Evolutionary conservation across 2,797 vertebrate species (phyloP).

Genomic region (Neomorphus geoffroyi): DNA sequence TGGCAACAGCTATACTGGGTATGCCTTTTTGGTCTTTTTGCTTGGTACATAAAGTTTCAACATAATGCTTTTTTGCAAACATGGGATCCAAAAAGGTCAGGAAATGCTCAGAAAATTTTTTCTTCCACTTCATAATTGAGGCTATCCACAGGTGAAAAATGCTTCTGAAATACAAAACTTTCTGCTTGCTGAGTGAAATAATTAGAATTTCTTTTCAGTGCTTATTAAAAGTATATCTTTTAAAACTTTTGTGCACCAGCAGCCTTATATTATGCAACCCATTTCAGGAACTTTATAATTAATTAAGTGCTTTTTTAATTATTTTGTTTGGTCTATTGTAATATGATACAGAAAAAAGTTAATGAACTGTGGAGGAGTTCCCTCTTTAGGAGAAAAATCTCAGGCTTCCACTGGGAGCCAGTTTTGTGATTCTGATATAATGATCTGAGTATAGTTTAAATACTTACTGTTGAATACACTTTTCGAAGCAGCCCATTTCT

Average conservation of each 20-base stretch:
- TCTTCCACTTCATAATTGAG: neutral
- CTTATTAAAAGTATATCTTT: neutral
- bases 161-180: neutral
- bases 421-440: neutral
- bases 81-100: neutral
- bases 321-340: neutral
- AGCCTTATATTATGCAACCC: neutral
- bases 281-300: neutral
- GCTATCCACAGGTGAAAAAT: neutral
- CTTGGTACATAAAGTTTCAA: neutral
- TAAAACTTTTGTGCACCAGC: neutral
- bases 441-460: neutral
- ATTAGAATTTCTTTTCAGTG: neutral
- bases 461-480: neutral
- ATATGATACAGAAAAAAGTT: neutral
- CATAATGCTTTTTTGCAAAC: neutral
- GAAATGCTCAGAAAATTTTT: neutral
- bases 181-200: neutral
- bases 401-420: neutral
- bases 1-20: neutral
- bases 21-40: neutral
- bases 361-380: neutral
- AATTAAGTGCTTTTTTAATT: neutral
- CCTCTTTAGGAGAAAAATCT: neutral
- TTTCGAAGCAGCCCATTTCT: neutral